Conservation (phyloP, 2,113 vertebrate species). For the Taxidea taxus region DNA sequence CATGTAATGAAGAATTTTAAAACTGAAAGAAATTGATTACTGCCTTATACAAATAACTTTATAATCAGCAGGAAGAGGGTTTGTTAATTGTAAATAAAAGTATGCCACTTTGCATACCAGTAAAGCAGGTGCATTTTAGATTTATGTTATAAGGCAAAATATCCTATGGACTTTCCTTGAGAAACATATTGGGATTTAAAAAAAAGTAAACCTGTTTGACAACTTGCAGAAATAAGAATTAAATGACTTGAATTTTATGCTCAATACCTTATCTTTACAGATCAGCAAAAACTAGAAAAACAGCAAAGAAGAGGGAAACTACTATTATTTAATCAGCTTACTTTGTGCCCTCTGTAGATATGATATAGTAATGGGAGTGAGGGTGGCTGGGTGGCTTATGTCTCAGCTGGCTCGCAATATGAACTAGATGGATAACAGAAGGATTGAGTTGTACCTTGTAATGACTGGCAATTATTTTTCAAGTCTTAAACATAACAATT, state of each 20-base stretch:
- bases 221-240: not conserved
- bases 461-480: not conserved
- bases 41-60: constrained; percentile 31
- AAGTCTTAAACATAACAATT: not conserved
- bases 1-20: not conserved
- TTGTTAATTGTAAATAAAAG: not conserved
- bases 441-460: not conserved
- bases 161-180: not conserved
- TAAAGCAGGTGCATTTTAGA: not conserved
- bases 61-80: not conserved
- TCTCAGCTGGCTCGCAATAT: not conserved
- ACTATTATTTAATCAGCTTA: not conserved
- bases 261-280: not conserved
- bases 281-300: constrained; percentile 14
- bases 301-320: not conserved
- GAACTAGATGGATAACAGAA: not conserved
- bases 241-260: constrained; percentile 12
- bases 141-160: not conserved
- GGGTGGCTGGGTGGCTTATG: not conserved
- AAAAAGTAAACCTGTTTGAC: not conserved
- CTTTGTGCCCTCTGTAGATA: not conserved
- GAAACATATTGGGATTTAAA: not conserved
- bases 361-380: not conserved
- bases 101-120: not conserved
- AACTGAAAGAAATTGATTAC: not conserved